A percentile compares a stretch with the other conserved stretches of the same genome.
These are phyloP conservation scores for Elephas maximus DNA, from an alignment of 2,113 vertebrate species.

Conservation along the genomic window DNA sequence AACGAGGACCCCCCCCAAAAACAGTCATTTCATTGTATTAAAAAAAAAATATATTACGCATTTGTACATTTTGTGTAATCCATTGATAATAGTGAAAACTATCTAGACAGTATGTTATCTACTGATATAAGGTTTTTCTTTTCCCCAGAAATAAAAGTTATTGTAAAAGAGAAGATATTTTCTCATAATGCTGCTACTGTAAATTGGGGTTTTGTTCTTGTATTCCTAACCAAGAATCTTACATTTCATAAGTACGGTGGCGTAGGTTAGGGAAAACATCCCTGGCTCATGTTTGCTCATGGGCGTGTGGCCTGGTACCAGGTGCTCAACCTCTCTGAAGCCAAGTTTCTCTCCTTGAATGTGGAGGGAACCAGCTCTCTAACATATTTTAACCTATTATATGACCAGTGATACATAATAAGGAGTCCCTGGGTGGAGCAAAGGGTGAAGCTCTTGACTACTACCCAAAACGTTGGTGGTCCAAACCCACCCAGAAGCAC, in stretches of 20 bases:
- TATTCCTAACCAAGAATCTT: neutral
- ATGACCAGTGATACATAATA: neutral
- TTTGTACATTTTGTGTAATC: neutral
- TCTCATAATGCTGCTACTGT: neutral
- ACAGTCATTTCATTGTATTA: neutral
- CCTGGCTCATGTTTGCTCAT: neutral
- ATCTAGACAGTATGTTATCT: neutral
- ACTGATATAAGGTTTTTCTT: neutral
- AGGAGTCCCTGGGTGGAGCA: neutral
- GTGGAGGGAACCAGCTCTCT: neutral
- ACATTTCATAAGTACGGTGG: neutral
- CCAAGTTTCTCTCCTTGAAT: neutral
- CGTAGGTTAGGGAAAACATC: neutral
- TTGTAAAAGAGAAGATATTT: neutral
- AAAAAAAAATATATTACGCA: neutral
- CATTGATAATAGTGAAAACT: slow-evolving; percentile 1
- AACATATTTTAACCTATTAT: too few species aligned
- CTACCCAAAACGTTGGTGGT: neutral
- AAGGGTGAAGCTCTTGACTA: too few species aligned
- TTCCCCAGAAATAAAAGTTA: neutral
- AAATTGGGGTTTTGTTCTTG: neutral
- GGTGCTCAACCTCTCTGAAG: neutral
- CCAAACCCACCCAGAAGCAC: neutral
- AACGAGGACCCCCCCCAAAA: too few species aligned
- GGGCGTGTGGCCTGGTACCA: neutral